phyloP scores from a whole-genome alignment of 2,797 vertebrate genomes.

The Gymnoscopelus braueri region DNA sequence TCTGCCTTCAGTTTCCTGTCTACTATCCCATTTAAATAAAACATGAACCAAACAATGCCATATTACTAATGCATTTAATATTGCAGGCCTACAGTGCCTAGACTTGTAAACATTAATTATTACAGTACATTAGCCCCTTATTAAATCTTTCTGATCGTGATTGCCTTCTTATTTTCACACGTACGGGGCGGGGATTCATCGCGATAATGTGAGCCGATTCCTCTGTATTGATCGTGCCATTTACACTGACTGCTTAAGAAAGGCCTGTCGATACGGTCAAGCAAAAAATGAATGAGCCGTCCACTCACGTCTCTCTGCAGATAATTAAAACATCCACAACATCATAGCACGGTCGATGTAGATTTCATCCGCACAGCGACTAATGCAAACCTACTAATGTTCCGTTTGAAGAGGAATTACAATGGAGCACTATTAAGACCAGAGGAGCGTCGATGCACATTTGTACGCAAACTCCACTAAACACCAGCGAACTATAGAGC shows the following conservation, averaged over 20 bases:
- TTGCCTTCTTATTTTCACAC: conserved; percentile 58
- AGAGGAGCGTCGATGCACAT: conserved; percentile 54
- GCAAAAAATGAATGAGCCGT: conserved; percentile 74
- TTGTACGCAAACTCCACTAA: conserved; percentile 61
- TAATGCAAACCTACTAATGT: conserved; percentile 8
- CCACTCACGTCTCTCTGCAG: conserved; percentile 59
- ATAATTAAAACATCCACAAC: conserved; percentile 70
- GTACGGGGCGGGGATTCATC: conserved; percentile 52
- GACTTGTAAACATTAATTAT: not conserved
- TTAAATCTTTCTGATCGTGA: conserved; percentile 29
- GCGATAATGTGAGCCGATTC: conserved; percentile 71
- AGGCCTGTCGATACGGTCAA: conserved; percentile 75
- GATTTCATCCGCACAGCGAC: conserved; percentile 25
- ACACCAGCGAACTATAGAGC: conserved; percentile 48
- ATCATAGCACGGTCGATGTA: conserved; percentile 47
- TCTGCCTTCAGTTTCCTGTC: no score
- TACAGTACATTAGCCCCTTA: not conserved
- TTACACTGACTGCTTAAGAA: conserved; percentile 74
- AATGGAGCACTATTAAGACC: conserved; percentile 51
- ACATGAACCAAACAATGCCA: no score
- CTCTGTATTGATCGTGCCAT: conserved; percentile 73
- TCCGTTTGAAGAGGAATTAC: conserved; percentile 47
- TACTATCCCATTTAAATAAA: no score
- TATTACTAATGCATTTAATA: no score
- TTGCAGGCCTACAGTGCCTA: no score